Evolutionary conservation across 2,888 invertebrate species (phyloP).

Genomic region (Hydropsyche betteni): DNA sequence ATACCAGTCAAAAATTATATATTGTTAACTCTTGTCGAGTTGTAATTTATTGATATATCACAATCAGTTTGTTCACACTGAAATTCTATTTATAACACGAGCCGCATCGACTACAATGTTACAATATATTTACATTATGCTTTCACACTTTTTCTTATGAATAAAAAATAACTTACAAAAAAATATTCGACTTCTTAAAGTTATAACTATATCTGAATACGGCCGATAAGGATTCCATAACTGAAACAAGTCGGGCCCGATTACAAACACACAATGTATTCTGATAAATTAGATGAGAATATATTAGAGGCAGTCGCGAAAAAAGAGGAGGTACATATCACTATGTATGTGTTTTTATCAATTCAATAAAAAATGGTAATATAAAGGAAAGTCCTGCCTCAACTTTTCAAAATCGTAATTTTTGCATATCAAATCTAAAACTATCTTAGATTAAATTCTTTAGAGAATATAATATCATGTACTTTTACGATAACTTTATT

Average conservation of each 20-base stretch:
- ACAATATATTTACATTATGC: conserved; percentile 53
- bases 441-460: conserved; percentile 48
- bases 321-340: conserved; percentile 27
- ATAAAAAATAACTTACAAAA: conserved; percentile 52
- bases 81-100: conserved; percentile 58
- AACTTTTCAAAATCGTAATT: conserved; percentile 17
- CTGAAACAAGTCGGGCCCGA: conserved; percentile 47
- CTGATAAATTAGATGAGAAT: conserved; percentile 34
- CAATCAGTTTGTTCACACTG: conserved; percentile 52
- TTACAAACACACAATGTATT: conserved; percentile 32
- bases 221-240: conserved; percentile 43
- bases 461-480: conserved; percentile 52
- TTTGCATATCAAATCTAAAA: conserved; percentile 39
- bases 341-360: background rate
- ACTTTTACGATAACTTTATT: conserved; percentile 50
- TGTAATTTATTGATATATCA: conserved; percentile 51
- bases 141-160: conserved; percentile 47
- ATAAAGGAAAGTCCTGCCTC: conserved; percentile 23
- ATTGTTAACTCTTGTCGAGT: conserved; percentile 48
- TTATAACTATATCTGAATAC: conserved; percentile 49
- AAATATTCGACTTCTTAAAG: conserved; percentile 52
- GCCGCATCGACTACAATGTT: conserved; percentile 66
- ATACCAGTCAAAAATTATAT: conserved; percentile 52
- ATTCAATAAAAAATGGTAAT: background rate
- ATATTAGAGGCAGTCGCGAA: conserved; percentile 34